Evolutionary conservation across 2,797 vertebrate species (phyloP).

Genomic region (Heteromormyrus szaboi): DNA sequence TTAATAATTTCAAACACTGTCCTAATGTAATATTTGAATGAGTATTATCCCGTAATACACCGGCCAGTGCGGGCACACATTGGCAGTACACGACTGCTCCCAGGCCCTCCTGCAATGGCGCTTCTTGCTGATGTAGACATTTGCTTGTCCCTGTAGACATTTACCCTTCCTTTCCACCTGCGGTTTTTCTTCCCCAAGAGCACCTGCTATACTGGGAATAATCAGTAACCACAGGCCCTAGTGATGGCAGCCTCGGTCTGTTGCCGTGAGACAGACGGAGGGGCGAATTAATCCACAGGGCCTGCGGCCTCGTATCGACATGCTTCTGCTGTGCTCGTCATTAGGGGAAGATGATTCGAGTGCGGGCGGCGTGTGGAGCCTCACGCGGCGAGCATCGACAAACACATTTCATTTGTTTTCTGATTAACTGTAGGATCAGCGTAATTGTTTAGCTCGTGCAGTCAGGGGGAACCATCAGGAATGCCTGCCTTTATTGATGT

Average conservation of each 20-base stretch:
- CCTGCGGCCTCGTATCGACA: conserved; percentile 36
- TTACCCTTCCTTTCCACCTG: neutral
- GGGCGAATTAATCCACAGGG: conserved; percentile 44
- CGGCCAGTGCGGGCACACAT: neutral
- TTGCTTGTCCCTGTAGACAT: neutral
- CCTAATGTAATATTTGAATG: neutral
- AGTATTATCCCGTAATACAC: neutral
- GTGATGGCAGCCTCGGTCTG: conserved; percentile 23
- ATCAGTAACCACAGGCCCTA: conserved; percentile 32
- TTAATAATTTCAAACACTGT: neutral
- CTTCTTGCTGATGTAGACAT: neutral
- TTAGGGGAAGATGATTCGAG: conserved; percentile 45
- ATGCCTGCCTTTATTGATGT: conserved; percentile 10
- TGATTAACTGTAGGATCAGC: conserved; percentile 22
- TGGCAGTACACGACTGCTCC: neutral
- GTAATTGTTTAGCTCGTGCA: conserved; percentile 18
- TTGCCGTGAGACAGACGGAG: conserved; percentile 38
- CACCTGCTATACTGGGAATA: conserved; percentile 28
- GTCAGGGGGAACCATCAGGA: conserved; percentile 1
- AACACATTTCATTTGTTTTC: conserved; percentile 28
- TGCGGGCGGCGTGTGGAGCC: neutral
- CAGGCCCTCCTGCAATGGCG: neutral
- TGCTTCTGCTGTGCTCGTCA: conserved; percentile 37
- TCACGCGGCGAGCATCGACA: conserved; percentile 16
- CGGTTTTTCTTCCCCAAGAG: conserved; percentile 25